Evolutionary conservation across 1,140 invertebrate genomes (phyloP).

Genomic region (Ceratitis capitata): DNA sequence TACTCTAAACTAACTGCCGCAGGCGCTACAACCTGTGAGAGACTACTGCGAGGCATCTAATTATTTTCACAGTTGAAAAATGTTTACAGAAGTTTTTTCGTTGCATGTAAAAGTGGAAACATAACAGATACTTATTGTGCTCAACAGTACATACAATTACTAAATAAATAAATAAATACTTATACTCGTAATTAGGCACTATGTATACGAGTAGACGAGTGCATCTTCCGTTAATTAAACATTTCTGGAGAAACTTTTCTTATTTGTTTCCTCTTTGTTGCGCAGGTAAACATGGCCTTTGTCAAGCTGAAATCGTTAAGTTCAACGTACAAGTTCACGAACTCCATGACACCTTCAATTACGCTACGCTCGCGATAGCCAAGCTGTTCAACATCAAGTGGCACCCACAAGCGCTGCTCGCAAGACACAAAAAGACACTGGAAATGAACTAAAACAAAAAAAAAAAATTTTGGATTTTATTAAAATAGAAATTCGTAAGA

Average conservation of each 20-base stretch:
- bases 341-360: background rate
- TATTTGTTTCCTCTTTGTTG: background rate
- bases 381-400: background rate
- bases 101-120: too few relatives aligned
- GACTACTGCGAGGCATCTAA: too few relatives aligned
- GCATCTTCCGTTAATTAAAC: background rate
- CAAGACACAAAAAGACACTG: background rate
- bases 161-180: background rate
- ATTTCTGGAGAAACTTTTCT: background rate
- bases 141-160: background rate
- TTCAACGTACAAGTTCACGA: slow-evolving; percentile 30
- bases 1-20: too few relatives aligned
- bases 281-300: background rate
- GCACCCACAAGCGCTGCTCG: slow-evolving; percentile 1
- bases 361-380: background rate
- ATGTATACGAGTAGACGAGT: background rate
- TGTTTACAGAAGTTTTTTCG: too few relatives aligned
- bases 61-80: too few relatives aligned
- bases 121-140: background rate
- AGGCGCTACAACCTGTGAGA: too few relatives aligned
- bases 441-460: background rate
- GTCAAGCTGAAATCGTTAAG: background rate
- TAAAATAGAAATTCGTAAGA: background rate
- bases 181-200: background rate
- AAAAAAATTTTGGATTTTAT: background rate